phyloP scores from a whole-genome alignment of 1,140 invertebrate species.

The Diuraphis noxia region DNA sequence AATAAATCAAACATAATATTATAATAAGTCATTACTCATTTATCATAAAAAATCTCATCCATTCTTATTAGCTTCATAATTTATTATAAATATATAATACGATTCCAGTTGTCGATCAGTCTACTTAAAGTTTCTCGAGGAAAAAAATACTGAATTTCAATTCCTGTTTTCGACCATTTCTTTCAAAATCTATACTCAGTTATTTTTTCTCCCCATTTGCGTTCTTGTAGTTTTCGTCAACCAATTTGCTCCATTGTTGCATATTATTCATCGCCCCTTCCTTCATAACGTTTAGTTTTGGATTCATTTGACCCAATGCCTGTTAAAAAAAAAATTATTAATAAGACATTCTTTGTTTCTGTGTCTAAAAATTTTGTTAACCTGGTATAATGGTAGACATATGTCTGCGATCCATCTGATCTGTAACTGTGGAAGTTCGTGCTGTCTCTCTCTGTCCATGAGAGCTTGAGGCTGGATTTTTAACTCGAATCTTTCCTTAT shows the following conservation, averaged over 20 bases:
- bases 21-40: background rate
- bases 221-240: slow-evolving; percentile 11
- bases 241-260: slow-evolving; percentile 60
- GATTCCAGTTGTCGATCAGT: slow-evolving; percentile 16
- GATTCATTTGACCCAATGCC: slow-evolving; percentile 61
- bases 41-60: background rate
- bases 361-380: slow-evolving; percentile 40
- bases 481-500: slow-evolving; percentile 68
- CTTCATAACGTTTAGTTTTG: slow-evolving; percentile 61
- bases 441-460: slow-evolving; percentile 61
- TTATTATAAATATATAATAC: background rate
- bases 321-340: slow-evolving; percentile 38
- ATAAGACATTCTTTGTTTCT: background rate
- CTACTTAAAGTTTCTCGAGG: background rate
- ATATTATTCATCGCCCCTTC: slow-evolving; percentile 61
- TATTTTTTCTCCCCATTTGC: background rate
- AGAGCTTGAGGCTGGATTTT: slow-evolving; percentile 62
- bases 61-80: background rate
- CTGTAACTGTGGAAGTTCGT: slow-evolving; percentile 61
- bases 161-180: background rate
- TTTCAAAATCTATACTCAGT: background rate
- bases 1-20: background rate
- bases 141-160: background rate
- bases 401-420: slow-evolving; percentile 62
- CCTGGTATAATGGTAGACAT: slow-evolving; percentile 62